Evolutionary conservation across 2,113 vertebrate genomes (phyloP).

Genomic region (Sinocyclocheilus maitianheensis): DNA sequence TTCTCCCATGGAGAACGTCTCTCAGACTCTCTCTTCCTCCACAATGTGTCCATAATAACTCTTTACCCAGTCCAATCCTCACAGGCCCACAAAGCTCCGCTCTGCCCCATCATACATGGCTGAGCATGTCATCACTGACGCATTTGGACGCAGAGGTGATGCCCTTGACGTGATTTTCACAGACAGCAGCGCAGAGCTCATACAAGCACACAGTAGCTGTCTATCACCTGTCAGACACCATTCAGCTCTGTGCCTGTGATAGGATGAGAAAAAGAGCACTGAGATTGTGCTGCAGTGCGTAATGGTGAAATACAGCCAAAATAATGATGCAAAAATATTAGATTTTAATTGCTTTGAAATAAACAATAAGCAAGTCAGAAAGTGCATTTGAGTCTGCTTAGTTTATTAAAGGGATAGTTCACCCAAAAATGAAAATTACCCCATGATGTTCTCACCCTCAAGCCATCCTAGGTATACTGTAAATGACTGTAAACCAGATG

Average conservation of each 20-base stretch:
- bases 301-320: background rate
- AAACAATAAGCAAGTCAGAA: background rate
- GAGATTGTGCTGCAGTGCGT: background rate
- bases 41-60: constrained; percentile 14
- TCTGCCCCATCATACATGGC: constrained; percentile 27
- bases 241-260: background rate
- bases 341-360: background rate
- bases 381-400: background rate
- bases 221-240: background rate
- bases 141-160: constrained; percentile 27
- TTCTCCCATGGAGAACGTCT: background rate
- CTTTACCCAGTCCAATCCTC: background rate
- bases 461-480: too few species aligned
- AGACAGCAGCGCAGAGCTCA: constrained; percentile 25
- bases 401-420: background rate
- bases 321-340: background rate
- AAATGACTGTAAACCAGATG: too few species aligned
- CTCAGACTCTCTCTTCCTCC: background rate
- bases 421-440: too few species aligned
- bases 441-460: too few species aligned
- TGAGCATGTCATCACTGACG: constrained; percentile 33
- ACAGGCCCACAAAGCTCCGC: background rate
- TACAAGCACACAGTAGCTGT: background rate
- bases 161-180: constrained; percentile 46
- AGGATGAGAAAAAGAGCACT: background rate